Evolutionary conservation across 2,888 invertebrate species (phyloP), one percentile per base, ranked within the genome.

Genomic region (Lepetodrilus schrolli): DNA sequence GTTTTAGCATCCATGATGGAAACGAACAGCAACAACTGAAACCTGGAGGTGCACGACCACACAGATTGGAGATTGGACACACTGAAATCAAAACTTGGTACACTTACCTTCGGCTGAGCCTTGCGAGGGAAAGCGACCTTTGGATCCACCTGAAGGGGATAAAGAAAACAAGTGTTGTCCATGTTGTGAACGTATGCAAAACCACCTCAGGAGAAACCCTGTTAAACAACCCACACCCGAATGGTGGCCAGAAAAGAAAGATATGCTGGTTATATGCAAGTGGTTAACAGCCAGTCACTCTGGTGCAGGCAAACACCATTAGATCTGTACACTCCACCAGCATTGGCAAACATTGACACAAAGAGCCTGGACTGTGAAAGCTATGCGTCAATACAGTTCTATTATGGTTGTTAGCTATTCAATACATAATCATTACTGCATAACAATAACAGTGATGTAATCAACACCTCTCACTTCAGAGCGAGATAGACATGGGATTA

Each of bases 41-140:
- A n/a, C n/a, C n/a, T n/a, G n/a, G n/a, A n/a, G n/a, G n/a, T n/a
- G n/a, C n/a, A n/a, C n/a, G n/a, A n/a, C n/a, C n/a, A n/a, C n/a
- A n/a, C n/a, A n/a, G n/a, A n/a, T n/a, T n/a, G n/a, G n/a, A n/a
- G n/a, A n/a, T n/a, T n/a, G n/a, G n/a, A n/a, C n/a, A n/a, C n/a
- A n/a, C n/a, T n/a, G n/a, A n/a, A n/a, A n/a, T n/a, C n/a, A n/a
- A n/a, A n/a, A n/a, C n/a, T n/a, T n/a, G n/a, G n/a, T n/a, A 47
- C 8, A 69, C 84, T 85, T 82, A 87, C 87, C 85, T 87, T 86
- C 74, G 85, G 86, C 76, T 86, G 87, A 50, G 86, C 81, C 81
- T 88, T 88, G 78, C 98, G 95, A 87, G 99, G 99, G 93, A 99
- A 99, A 92, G 99, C 99, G 92, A 99, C 97, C 94, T 99, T 99